Evolutionary conservation across 2,888 invertebrate genomes (phyloP).

Genomic region (Pachycephus smyrnensis): DNA sequence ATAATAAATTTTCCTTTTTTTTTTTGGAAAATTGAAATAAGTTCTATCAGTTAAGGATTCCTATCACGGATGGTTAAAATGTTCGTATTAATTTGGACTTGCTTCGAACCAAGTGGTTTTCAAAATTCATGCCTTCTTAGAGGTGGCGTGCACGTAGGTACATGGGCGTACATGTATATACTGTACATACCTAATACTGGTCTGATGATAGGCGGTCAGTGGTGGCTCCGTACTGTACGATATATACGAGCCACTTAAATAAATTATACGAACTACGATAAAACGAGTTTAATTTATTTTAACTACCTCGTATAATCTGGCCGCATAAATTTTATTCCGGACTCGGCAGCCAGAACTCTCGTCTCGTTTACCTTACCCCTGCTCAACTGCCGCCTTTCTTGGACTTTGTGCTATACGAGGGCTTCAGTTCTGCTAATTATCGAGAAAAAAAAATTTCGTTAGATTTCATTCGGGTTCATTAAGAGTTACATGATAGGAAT

Average conservation of each 20-base stretch:
- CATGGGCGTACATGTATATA: neutral
- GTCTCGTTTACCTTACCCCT: neutral
- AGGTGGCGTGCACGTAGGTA: neutral
- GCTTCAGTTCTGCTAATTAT: neutral
- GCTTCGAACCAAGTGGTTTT: neutral
- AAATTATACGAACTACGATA: constrained; percentile 51
- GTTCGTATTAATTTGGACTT: too few species aligned
- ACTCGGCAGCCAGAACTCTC: neutral
- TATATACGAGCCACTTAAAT: constrained; percentile 40
- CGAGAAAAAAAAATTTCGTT: neutral
- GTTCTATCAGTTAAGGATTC: too few species aligned
- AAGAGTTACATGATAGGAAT: neutral
- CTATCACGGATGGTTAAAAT: too few species aligned
- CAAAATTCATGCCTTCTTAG: neutral
- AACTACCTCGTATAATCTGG: constrained; percentile 55
- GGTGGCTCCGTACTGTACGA: neutral
- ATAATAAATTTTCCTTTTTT: too few species aligned
- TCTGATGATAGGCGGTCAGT: constrained; percentile 6
- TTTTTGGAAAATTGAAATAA: too few species aligned
- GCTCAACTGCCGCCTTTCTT: neutral
- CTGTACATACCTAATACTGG: neutral
- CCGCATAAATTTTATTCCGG: constrained; percentile 51
- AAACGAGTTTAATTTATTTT: constrained; percentile 61
- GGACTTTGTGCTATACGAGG: neutral
- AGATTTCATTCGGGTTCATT: neutral